Evolutionary conservation across 2,113 vertebrate genomes (phyloP), one percentile per base, ranked within the genome.

Genomic region (Myotis brandtii): DNA sequence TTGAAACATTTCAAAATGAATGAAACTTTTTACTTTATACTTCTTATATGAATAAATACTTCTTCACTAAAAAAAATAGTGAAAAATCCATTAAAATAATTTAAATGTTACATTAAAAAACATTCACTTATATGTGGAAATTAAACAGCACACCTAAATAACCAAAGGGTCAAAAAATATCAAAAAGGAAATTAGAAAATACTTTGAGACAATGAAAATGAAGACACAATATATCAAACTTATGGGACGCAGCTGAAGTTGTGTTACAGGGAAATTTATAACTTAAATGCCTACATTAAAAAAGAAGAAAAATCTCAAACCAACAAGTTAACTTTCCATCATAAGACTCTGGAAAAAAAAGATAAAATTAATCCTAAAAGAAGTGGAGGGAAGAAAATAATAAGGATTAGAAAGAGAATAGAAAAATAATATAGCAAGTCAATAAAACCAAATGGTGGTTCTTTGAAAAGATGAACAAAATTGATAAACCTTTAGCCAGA

Each of bases 1-100:
- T 72, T 92, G 34, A 88, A 54, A 82, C 14, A 89, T 89, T 88
- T 77, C 62, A 73, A 5, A 77, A 56, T 70, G n/a, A 83, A 94
- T 79, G 64, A 56, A 91, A 83, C 50, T 23, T 89, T 82, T 69
- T 54, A 95, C 46, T 52, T 83, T 76, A 62, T 37, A 94, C 12
- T 70, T 62, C 72, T 70, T 46, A 88, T 11, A 79, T 50, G 52
- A 34, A 80, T 91, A 86, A 80, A 73, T 70, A 86, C 59, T 34
- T 90, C 43, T 90, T 76, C 37, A 82, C 46, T 43, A 34, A 76
- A 91, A 84, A 43, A 86, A 30, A 37, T 18, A 54, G 50, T 23
- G 46, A 54, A 77, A 90, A 80, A 23, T 4, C 37, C 37, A 59
- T 32, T 73, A 82, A 72, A 91, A 80, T 3, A 70, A 91, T 91